Base-by-base conservation (phyloP, 2,113 vertebrate genomes). In the Ciconia boyciana region DNA sequence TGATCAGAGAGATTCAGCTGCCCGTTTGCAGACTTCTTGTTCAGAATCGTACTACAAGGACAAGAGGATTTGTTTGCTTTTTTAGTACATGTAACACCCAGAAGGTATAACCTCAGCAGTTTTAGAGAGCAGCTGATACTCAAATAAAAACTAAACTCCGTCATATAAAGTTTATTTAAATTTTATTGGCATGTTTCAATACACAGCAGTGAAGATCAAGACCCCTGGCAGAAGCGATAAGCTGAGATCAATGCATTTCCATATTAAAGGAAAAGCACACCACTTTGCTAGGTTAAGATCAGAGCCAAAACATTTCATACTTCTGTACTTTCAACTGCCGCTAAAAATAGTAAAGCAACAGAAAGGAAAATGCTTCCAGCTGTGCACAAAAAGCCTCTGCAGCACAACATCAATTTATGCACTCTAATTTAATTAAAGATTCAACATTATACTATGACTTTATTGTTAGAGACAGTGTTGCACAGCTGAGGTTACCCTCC, bases 341-440 rank as follows among this genome's bases (percentile, higher is more conserved):
- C 93, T 97, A 97, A 96, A 97, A 95, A 97, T 94, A 97, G 85
- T 19, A 66, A 69, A 85, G 91, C 91, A 90, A 83, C 92, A 83
- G 83, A 87, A 91, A 95, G 82, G 84, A 95, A 96, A 92, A 93
- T 1, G 83, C 75, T 95, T 93, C 93, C 93, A 97, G 90, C 94
- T 94, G 94, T 44, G 90, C 90, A 92, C 64, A 79, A 89, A 93
- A 95, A 95, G 85, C 92, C 93, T 94, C 95, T 85, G 89, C 95
- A 92, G 84, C 93, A 93, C 88, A 95, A 95, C 93, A 97, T 80
- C 91, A 95, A 90, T 94, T 92, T 90, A 80, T 82, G 83, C 75
- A 72, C 92, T 74, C 77, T 93, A 95, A 95, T 96, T 95, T 71
- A 96, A 97, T 96, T 94, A 89, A 92, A 90, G 75, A 95, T 83